phyloP scores from a whole-genome alignment of 2,888 invertebrate genomes.

The Eledone cirrhosa region DNA sequence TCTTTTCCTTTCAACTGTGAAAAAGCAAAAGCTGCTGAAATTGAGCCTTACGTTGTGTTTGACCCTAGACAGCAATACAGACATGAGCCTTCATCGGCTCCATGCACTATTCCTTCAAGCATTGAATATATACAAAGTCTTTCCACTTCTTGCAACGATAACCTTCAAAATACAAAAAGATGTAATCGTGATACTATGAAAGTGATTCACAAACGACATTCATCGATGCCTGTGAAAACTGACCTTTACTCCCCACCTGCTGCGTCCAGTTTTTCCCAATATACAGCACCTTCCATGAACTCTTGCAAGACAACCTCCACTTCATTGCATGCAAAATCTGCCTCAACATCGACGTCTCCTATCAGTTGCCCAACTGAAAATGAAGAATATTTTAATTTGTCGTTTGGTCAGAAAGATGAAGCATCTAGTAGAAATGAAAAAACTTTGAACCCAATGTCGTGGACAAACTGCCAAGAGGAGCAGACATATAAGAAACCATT shows the following conservation, averaged over 20 bases:
- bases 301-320: neutral
- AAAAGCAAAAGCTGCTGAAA: constrained; percentile 2
- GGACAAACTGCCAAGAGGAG: constrained; percentile 1
- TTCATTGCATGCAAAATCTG: constrained; percentile 13
- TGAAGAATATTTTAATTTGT: constrained; percentile 13
- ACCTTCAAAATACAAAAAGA: constrained; percentile 19
- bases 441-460: neutral
- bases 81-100: neutral
- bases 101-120: neutral
- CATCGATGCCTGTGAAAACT: constrained; percentile 23
- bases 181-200: constrained; percentile 8
- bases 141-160: neutral
- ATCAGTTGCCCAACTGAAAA: constrained; percentile 7
- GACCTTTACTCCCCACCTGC: constrained; percentile 11
- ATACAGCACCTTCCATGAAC: constrained; percentile 10
- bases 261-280: neutral
- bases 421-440: neutral
- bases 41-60: constrained; percentile 27
- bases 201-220: constrained; percentile 20
- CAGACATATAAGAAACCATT: neutral
- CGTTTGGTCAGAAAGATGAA: neutral
- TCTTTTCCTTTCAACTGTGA: constrained; percentile 5
- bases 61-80: constrained; percentile 20
- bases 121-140: too few species aligned
- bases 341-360: constrained; percentile 22